Evolutionary conservation across 2,888 invertebrate species (phyloP).

Genomic region (Altica lythri): DNA sequence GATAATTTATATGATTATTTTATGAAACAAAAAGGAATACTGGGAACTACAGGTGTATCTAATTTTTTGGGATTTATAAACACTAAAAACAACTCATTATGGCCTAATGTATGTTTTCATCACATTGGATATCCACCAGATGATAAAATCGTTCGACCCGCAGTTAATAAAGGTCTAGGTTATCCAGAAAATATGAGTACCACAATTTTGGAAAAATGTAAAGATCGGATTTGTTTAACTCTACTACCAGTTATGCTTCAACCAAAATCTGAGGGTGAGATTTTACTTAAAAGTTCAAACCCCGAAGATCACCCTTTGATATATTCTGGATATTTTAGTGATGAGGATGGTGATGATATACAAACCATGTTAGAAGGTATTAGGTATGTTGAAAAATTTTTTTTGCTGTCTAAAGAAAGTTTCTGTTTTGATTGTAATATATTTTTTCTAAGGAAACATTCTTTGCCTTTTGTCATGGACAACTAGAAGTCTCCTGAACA

Average conservation of each 20-base stretch:
- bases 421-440: slow-evolving; percentile 48
- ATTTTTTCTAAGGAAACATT: background rate
- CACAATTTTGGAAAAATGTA: slow-evolving; percentile 27
- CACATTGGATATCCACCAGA: slow-evolving; percentile 48
- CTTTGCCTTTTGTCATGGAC: no score
- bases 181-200: slow-evolving; percentile 43
- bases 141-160: slow-evolving; percentile 32
- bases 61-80: slow-evolving; percentile 59
- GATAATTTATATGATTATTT: slow-evolving; percentile 58
- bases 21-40: slow-evolving; percentile 58
- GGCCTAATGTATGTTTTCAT: slow-evolving; percentile 59
- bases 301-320: slow-evolving; percentile 69
- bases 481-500: no score
- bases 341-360: slow-evolving; percentile 66
- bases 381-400: slow-evolving; percentile 61
- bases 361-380: slow-evolving; percentile 65
- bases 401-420: slow-evolving; percentile 64
- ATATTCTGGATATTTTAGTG: slow-evolving; percentile 75
- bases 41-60: slow-evolving; percentile 38
- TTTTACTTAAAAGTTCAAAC: slow-evolving; percentile 67
- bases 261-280: slow-evolving; percentile 67
- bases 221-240: slow-evolving; percentile 21
- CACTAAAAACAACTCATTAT: slow-evolving; percentile 55
- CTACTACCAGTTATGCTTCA: slow-evolving; percentile 66
- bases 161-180: slow-evolving; percentile 39